A percentile compares a stretch with the other conserved stretches of the same genome.
Evolutionary conservation across 1,140 invertebrate genomes (phyloP).

Genomic region (Mylabris phalerata): DNA sequence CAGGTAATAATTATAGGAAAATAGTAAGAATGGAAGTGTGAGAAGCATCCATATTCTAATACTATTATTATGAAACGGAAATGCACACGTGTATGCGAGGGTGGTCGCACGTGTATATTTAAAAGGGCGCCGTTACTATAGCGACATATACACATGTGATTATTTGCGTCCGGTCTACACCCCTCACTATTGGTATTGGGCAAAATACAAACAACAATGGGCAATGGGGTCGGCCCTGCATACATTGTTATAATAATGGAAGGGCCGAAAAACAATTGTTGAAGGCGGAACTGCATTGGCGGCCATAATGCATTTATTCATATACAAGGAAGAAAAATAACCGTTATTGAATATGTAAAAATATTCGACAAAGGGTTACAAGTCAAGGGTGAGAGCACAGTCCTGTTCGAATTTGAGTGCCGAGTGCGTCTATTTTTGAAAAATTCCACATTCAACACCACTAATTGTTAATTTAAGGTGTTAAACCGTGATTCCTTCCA

Average conservation of each 20-base stretch:
- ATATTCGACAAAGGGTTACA: conserved; percentile 8
- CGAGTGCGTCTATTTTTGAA: too few species aligned
- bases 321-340: not conserved
- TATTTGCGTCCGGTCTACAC: conserved; percentile 13
- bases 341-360: not conserved
- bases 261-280: conserved; percentile 15
- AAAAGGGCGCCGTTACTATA: conserved; percentile 5
- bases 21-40: too few species aligned
- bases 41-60: too few species aligned
- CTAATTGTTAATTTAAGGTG: too few species aligned
- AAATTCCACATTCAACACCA: too few species aligned
- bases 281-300: conserved; percentile 12
- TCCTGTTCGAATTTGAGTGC: conserved; percentile 2
- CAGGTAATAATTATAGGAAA: too few species aligned
- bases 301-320: not conserved
- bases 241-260: conserved; percentile 10
- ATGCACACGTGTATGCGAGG: conserved; percentile 2
- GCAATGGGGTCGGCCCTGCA: conserved; percentile 11
- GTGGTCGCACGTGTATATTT: conserved; percentile 4
- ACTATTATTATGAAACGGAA: not conserved
- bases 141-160: conserved; percentile 11
- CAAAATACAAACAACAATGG: not conserved
- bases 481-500: too few species aligned
- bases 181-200: conserved; percentile 7
- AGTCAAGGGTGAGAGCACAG: conserved; percentile 11